Evolutionary conservation across 2,888 invertebrate species (phyloP), one percentile per base, ranked within the genome.

Genomic region (Tetrapedia diversipes): DNA sequence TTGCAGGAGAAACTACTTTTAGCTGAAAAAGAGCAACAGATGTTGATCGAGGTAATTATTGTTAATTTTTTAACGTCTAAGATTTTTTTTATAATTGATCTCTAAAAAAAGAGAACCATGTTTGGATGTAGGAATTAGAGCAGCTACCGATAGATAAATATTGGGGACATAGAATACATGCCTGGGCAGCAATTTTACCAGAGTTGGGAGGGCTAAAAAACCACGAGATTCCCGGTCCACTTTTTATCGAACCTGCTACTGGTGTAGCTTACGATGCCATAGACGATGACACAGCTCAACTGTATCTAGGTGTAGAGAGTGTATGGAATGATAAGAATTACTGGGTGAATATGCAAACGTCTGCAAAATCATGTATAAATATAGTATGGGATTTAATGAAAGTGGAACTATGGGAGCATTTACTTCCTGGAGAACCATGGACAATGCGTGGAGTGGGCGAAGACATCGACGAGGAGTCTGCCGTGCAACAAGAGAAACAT

Each of bases 311-410:
- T 0, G 93, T 98, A 4, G 97, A 98, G 88, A 95, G 96, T 81
- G 92, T 98, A 61, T 98, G 98, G 95, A 97, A 98, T 87, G 92
- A 97, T 87, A 92, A 94, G 61, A 98, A 98, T 92, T 98, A 97
- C 90, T 97, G 96, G 93, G 93, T 95, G 0, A 95, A 96, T 86
- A 91, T 95, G 86, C 96, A 96, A 91, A 92, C 92, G 6, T 93
- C 93, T 66, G 87, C 91, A 0, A 88, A 92, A 3, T 93, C 93
- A 11, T 92, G 95, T 1, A 90, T 90, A 8, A 89, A 92, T 0
- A 87, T 96, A 4, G 93, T 93, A 77, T 96, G 95, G 92, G 94
- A 96, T 81, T 91, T 97, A 0, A 88, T 89, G 0, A 93, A 95
- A 57, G 84, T 93, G 0, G 86, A 89, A 0, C 93, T 94, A 71